Evolutionary conservation across 2,888 invertebrate species (phyloP).

Genomic region (Syrista parreyssii): DNA sequence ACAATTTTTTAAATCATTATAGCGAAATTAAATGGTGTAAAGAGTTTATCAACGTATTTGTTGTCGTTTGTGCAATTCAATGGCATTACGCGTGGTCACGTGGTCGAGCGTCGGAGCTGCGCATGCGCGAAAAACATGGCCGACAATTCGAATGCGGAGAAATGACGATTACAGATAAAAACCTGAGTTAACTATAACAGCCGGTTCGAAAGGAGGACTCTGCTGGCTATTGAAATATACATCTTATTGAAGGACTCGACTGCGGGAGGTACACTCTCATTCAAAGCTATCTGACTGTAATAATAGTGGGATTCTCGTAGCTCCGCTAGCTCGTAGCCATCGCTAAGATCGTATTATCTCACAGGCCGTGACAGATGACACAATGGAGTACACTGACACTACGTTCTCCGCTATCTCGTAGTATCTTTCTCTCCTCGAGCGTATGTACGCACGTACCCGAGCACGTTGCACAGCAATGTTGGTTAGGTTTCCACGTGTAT

Average conservation of each 20-base stretch:
- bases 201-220: not conserved
- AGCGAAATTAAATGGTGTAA: too few relatives aligned
- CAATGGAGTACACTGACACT: conserved; percentile 55
- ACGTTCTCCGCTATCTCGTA: conserved; percentile 45
- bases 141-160: not conserved
- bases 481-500: conserved; percentile 7
- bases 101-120: not conserved
- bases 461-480: conserved; percentile 10
- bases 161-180: not conserved
- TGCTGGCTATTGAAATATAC: not conserved
- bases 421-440: conserved; percentile 33
- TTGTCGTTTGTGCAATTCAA: not conserved
- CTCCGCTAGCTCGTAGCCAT: not conserved
- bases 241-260: not conserved
- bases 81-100: not conserved
- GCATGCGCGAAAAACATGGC: not conserved
- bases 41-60: not conserved
- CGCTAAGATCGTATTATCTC: conserved; percentile 39
- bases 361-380: conserved; percentile 49
- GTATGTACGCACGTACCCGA: conserved; percentile 10
- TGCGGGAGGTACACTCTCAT: not conserved
- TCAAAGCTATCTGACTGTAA: not conserved
- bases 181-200: not conserved
- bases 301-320: not conserved
- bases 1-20: not conserved